Evolutionary conservation across 2,113 vertebrate genomes (phyloP), one percentile per base, ranked within the genome.

Genomic region (Gallinago jamesoni): DNA sequence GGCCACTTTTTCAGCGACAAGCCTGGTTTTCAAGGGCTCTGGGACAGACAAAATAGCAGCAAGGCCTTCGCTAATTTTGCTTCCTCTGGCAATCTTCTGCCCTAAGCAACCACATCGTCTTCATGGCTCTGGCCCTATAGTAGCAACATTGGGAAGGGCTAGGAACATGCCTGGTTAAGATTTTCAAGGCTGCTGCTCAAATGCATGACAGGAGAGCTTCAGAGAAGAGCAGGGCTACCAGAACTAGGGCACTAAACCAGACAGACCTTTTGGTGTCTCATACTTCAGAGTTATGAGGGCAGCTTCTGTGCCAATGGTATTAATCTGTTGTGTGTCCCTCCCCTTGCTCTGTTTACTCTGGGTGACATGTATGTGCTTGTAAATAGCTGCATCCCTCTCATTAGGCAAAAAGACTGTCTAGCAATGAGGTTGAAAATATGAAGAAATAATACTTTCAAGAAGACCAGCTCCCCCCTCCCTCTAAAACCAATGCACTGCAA

Each of bases 21-120:
- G 67, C 72, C 80, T 87, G 39, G 43, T 82, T 96, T 94, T 89
- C 60, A 84, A 84, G 62, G 47, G 30, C 69, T 89, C 18, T 43
- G 57, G 31, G 30, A 56, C 16, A 75, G 28, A 53, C 6, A 28
- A 94, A 91, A 60, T 3, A 90, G 16, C 39, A 91, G 18, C 56
- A 84, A 93, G 24, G 21, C 13, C 23, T 47, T 74, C 28, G 28
- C 52, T 78, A 78, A 64, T 81, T 90, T 57, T 66, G 17, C 47
- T 68, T 76, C 52, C 66, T 75, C 52, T 87, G 87, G 48, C 39
- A 92, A 64, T 19, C 41, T 66, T 83, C 56, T 92, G 39, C 64
- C 30, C 73, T 45, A 53, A 82, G 21, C 70, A 78, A 48, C 19
- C 56, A 35, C 13, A 35, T 41, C 21, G n/a, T 57, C 14, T 88